Evolutionary conservation across 2,113 vertebrate species (phyloP).

Genomic region (Nothoprocta pentlandii): DNA sequence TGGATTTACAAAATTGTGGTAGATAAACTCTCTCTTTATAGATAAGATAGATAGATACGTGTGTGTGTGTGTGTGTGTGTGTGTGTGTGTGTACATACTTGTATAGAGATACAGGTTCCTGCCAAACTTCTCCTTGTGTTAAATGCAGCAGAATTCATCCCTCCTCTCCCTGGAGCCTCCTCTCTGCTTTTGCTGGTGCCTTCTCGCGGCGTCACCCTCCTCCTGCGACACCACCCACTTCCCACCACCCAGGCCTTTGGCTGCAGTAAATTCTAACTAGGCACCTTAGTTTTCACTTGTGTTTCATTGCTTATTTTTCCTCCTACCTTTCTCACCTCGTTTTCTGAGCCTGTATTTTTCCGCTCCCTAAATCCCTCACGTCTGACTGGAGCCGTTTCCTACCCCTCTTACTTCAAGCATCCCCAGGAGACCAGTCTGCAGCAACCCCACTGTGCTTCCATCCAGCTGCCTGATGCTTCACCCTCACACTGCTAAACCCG

Average conservation of each 20-base stretch:
- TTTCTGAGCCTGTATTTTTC: background rate
- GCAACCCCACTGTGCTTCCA: background rate
- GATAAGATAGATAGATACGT: no score
- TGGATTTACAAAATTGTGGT: background rate
- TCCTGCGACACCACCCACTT: background rate
- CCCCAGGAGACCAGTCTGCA: background rate
- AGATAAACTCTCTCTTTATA: no score
- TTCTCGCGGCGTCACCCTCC: no score
- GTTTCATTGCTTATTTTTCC: background rate
- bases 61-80: no score
- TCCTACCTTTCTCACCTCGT: background rate
- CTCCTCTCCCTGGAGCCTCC: background rate
- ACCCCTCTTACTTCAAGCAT: background rate
- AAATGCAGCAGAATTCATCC: background rate
- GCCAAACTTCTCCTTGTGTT: background rate
- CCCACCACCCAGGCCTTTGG: background rate
- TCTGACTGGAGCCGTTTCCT: background rate
- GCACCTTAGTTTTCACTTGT: background rate
- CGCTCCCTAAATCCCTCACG: background rate
- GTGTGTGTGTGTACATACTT: no score
- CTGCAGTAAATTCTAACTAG: background rate
- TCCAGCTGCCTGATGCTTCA: background rate
- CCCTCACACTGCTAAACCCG: fast-evolving
- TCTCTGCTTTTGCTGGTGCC: background rate
- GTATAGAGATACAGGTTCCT: background rate